Evolutionary conservation across 2,797 vertebrate genomes (phyloP).

Genomic region (Pangasius krempfi): DNA sequence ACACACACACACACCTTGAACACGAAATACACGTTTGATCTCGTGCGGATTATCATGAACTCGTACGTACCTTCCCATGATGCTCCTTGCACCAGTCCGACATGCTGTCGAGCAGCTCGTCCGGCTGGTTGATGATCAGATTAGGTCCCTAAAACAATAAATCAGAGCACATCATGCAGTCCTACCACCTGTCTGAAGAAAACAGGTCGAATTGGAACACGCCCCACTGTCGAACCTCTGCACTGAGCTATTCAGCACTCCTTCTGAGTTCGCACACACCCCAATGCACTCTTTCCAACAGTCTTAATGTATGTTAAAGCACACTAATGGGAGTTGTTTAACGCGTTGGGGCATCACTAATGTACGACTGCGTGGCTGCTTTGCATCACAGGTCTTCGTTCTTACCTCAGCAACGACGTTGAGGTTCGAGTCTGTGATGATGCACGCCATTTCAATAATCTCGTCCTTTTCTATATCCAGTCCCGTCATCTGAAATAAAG

Average conservation of each 20-base stretch:
- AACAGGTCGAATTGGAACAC: background rate
- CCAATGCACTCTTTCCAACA: too few species aligned
- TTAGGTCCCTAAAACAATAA: conserved; percentile 84
- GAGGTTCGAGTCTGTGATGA: conserved; percentile 89
- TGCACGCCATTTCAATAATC: conserved; percentile 96
- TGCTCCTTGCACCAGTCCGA: conserved; percentile 96
- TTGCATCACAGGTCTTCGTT: too few species aligned
- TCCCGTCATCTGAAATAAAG: conserved; percentile 87
- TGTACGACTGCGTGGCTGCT: background rate
- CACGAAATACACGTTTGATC: background rate
- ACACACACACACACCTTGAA: background rate
- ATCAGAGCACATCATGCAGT: background rate
- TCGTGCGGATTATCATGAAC: background rate
- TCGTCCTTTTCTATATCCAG: conserved; percentile 91
- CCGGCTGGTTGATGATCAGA: conserved; percentile 91
- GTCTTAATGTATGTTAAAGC: background rate
- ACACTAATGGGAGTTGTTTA: background rate
- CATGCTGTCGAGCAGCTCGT: conserved; percentile 90
- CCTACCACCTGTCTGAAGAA: background rate
- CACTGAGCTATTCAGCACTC: background rate
- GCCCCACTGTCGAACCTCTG: background rate
- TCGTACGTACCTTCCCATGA: conserved; percentile 84
- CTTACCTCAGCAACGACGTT: conserved; percentile 89
- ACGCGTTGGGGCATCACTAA: too few species aligned
- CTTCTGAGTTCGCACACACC: too few species aligned